A percentile compares a stretch with the other conserved stretches of the same genome.
Evolutionary conservation across 2,888 invertebrate genomes (phyloP).

Genomic region (Carterocephalus palaemon): DNA sequence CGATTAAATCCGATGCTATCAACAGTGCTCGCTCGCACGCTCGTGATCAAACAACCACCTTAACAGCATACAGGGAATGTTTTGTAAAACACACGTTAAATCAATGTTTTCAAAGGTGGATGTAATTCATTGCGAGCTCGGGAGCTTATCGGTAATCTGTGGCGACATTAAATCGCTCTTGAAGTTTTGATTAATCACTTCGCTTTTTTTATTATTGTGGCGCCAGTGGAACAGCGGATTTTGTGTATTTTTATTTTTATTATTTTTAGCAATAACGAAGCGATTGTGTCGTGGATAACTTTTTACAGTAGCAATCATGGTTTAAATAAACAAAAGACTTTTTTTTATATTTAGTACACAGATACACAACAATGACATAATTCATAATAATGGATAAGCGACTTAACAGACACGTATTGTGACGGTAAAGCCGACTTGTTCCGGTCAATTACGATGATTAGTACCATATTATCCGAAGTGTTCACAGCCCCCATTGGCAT

Average conservation of each 20-base stretch:
- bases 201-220: constrained; percentile 32
- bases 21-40: too few relatives aligned
- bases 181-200: constrained; percentile 57
- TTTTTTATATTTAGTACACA: too few relatives aligned
- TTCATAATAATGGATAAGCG: too few relatives aligned
- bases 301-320: too few relatives aligned
- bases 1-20: too few relatives aligned
- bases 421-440: too few relatives aligned
- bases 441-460: too few relatives aligned
- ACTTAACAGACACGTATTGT: too few relatives aligned
- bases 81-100: constrained; percentile 29
- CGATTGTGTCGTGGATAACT: not conserved
- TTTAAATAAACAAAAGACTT: too few relatives aligned
- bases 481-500: too few relatives aligned
- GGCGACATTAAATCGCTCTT: constrained; percentile 50
- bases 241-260: not conserved
- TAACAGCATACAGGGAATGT: constrained; percentile 12
- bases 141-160: constrained; percentile 54
- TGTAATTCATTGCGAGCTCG: constrained; percentile 45
- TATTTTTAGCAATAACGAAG: not conserved
- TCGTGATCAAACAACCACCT: constrained; percentile 6
- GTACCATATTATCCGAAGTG: too few relatives aligned
- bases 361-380: too few relatives aligned
- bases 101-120: constrained; percentile 40
- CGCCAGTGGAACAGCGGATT: not conserved